A percentile compares a stretch with the other conserved stretches of the same genome.
phyloP scores from a whole-genome alignment of 2,888 invertebrate species.

The Meiosimyza platycephala region DNA sequence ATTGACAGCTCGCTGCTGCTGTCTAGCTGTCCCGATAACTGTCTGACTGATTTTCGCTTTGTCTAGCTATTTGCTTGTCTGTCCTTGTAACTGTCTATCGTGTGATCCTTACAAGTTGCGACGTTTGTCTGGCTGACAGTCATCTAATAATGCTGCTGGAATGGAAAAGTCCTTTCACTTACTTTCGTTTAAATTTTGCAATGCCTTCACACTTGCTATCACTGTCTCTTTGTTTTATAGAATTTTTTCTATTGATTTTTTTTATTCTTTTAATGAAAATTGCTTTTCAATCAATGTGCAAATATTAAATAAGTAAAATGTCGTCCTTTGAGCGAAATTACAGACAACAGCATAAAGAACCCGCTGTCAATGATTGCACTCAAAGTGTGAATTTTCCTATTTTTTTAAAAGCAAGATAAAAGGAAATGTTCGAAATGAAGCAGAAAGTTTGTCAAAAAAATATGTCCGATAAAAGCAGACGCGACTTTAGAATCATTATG shows the following conservation, averaged over 20 bases:
- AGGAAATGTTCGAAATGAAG: no score
- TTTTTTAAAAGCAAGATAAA: no score
- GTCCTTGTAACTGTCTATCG: no score
- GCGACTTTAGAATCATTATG: no score
- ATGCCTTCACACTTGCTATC: neutral
- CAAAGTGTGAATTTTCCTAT: constrained; percentile 3
- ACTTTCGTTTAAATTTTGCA: neutral
- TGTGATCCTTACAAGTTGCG: no score
- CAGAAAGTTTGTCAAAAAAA: no score
- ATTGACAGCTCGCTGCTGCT: neutral
- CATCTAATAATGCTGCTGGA: no score
- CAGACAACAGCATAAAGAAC: neutral
- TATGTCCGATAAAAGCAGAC: no score
- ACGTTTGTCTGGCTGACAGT: no score
- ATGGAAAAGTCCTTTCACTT: neutral
- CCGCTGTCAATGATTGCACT: neutral
- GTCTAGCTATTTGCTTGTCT: no score
- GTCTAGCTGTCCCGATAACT: neutral
- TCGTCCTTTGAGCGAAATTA: constrained; percentile 5
- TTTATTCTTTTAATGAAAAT: constrained; percentile 45
- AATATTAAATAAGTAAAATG: constrained; percentile 36
- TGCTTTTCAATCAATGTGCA: constrained; percentile 52
- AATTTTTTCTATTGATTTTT: constrained; percentile 17
- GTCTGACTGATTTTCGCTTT: neutral
- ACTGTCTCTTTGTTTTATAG: neutral